phyloP scores from a whole-genome alignment of 2,888 invertebrate genomes.

The Erebia ligea region DNA sequence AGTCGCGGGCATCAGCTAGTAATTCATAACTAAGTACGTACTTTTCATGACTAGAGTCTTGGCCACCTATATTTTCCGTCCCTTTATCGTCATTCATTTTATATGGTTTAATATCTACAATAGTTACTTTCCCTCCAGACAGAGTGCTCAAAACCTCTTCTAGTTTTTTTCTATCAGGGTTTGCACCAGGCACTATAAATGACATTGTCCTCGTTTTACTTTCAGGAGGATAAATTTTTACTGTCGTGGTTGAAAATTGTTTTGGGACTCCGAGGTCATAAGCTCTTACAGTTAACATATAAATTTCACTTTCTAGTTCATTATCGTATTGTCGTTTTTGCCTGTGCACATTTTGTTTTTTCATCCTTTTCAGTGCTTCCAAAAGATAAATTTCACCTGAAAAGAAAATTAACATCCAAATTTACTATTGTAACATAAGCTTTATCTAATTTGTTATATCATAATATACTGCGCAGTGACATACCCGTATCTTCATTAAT shows the following conservation, averaged over 20 bases:
- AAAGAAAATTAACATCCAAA: conserved; percentile 34
- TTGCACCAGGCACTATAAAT: conserved; percentile 91
- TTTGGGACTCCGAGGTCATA: conserved; percentile 94
- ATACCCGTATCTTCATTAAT: conserved; percentile 89
- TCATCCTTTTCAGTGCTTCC: conserved; percentile 75
- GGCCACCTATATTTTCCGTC: conserved; percentile 78
- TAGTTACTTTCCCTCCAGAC: conserved; percentile 91
- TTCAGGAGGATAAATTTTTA: conserved; percentile 91
- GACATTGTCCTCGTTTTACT: conserved; percentile 89
- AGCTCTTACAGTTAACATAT: conserved; percentile 89
- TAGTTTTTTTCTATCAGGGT: conserved; percentile 88
- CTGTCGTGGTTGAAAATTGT: conserved; percentile 87
- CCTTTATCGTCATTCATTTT: conserved; percentile 81
- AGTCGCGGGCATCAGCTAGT: no score
- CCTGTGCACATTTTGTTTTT: conserved; percentile 69
- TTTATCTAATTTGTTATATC: not conserved
- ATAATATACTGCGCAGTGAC: conserved; percentile 21
- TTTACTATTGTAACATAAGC: not conserved
- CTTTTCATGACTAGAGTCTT: conserved; percentile 83
- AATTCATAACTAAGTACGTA: conserved; percentile 50
- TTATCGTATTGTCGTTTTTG: conserved; percentile 76
- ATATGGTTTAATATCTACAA: conserved; percentile 89
- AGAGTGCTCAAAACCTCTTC: conserved; percentile 90
- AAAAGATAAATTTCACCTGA: conserved; percentile 86
- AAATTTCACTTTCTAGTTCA: conserved; percentile 79